Evolutionary conservation across 2,797 vertebrate species (phyloP), one percentile per base, ranked within the genome.

Genomic region (Urocyon cinereoargenteus): DNA sequence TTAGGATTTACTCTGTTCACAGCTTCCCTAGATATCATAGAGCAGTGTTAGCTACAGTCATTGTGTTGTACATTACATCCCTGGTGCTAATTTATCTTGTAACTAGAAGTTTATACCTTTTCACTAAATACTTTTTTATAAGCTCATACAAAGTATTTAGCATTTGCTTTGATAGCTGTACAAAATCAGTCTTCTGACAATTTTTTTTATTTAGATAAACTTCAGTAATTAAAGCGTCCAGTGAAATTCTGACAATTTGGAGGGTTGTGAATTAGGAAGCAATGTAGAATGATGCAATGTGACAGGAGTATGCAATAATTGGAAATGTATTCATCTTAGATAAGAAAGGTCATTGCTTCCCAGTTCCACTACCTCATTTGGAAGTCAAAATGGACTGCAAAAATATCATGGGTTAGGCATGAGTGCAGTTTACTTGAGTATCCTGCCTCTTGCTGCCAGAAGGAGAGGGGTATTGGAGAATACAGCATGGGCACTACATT

Each of bases 211-310:
- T 98, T 98, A 98, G 98, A 98, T 98, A 97, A 98, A 97, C 95
- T 98, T 98, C 97, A 97, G 51, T 98, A 98, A 98, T 98, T 98
- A 98, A 98, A 98, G 97, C 98, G 98, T 97, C 94, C 95, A 94
- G 45, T 90, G 86, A 79, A 98, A 97, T 97, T 96, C 94, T 98
- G 97, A 98, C 84, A 94, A 96, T 98, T 98, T 96, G 95, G 96
- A 96, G 89, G 84, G 28, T 62, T 88, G 73, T 1, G 49, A 96
- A 95, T 95, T 95, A 94, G 95, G 96, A 97, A 98, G 97, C 97
- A 98, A 96, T 98, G 55, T 96, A 94, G 97, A 98, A 95, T 98
- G 97, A 96, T 85, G 86, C 78, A 92, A 96, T 96, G 91, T 96
- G 98, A 97, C 97, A 59, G 96, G 77, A 91, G 77, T 96, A 96